Conservation (phyloP, 2,888 invertebrate species). For the Drosophila affinis region DNA sequence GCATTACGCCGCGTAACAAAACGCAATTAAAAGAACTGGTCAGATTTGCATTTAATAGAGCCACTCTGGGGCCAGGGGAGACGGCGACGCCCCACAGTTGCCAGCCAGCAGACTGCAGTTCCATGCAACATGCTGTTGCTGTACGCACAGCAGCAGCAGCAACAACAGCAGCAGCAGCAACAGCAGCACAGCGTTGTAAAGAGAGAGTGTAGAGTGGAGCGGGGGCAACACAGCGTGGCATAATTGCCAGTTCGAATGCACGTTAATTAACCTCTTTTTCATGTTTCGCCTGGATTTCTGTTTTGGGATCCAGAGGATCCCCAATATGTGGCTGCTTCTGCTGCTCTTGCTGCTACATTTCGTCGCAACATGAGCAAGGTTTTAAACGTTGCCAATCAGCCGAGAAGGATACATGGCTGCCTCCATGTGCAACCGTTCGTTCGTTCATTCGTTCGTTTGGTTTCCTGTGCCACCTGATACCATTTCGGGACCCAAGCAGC, state of each 20-base stretch:
- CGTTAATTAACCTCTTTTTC: constrained; percentile 81
- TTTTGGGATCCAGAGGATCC: constrained; percentile 39
- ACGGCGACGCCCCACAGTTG: constrained; percentile 65
- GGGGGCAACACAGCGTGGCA: constrained; percentile 62
- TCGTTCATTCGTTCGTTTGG: neutral
- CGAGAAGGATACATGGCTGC: constrained; percentile 24
- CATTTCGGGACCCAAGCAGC: constrained; percentile 59
- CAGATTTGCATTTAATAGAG: constrained; percentile 75
- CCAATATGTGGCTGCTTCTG: constrained; percentile 43
- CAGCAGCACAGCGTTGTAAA: constrained; percentile 38
- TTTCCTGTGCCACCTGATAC: constrained; percentile 73
- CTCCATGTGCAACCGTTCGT: too few species aligned
- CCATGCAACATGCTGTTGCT: constrained; percentile 56
- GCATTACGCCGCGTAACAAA: constrained; percentile 47
- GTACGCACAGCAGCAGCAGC: constrained; percentile 43
- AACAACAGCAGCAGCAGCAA: constrained; percentile 44
- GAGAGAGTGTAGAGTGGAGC: neutral
- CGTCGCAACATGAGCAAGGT: constrained; percentile 51
- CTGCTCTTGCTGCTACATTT: constrained; percentile 25
- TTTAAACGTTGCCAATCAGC: constrained; percentile 74
- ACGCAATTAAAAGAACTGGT: constrained; percentile 43
- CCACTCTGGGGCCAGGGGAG: constrained; percentile 26
- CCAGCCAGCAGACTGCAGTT: constrained; percentile 39
- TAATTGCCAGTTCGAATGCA: constrained; percentile 79
- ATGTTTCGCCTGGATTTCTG: constrained; percentile 56